phyloP scores from a whole-genome alignment of 2,888 invertebrate genomes.

The Caenorhabditis afra region DNA sequence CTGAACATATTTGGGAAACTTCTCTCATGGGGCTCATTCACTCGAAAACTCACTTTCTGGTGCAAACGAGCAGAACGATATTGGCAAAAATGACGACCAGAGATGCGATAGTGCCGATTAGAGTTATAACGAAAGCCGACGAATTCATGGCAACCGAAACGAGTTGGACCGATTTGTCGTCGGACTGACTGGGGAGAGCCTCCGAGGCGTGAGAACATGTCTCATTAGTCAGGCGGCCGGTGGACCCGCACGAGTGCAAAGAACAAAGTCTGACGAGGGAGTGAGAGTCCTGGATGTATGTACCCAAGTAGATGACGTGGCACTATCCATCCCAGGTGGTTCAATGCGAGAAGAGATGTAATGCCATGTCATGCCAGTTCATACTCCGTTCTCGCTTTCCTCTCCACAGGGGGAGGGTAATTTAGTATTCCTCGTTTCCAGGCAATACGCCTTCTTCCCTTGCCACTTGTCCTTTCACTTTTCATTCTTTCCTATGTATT shows the following conservation, averaged over 20 bases:
- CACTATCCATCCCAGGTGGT: too few relatives aligned
- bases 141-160: constrained; percentile 19
- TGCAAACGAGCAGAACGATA: constrained; percentile 12
- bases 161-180: not conserved
- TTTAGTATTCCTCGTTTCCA: too few relatives aligned
- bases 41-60: constrained; percentile 20
- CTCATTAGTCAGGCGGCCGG: constrained; percentile 35
- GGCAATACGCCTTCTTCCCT: too few relatives aligned
- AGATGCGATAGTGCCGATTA: constrained; percentile 27
- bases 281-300: not conserved
- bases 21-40: not conserved
- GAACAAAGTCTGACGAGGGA: not conserved
- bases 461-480: too few relatives aligned
- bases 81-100: constrained; percentile 13
- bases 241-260: not conserved
- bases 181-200: not conserved
- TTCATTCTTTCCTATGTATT: too few relatives aligned
- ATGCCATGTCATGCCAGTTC: too few relatives aligned
- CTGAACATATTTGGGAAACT: not conserved
- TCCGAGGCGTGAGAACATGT: constrained; percentile 36
- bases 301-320: not conserved
- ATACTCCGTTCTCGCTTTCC: too few relatives aligned
- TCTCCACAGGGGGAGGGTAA: too few relatives aligned
- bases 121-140: constrained; percentile 35
- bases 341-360: too few relatives aligned